These are phyloP conservation scores for Brachionus plicatilis DNA, from an alignment of 1,140 invertebrate genomes.

Conservation along the genomic window DNA sequence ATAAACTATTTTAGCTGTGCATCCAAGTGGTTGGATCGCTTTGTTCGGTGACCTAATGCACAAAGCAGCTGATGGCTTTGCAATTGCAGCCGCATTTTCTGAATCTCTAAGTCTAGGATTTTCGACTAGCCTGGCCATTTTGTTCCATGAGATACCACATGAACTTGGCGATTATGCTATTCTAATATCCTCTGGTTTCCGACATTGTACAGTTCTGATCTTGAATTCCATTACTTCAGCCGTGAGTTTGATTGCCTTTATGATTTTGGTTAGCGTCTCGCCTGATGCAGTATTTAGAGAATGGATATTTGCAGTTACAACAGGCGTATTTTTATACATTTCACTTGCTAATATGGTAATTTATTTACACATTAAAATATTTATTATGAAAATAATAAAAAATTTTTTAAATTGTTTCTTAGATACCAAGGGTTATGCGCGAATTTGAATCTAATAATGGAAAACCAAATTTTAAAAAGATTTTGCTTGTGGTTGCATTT, in stretches of 20 bases:
- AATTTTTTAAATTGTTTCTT: not conserved
- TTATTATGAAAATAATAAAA: not conserved
- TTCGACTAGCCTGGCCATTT: conserved; percentile 56
- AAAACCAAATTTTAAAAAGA: not conserved
- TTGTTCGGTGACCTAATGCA: conserved; percentile 57
- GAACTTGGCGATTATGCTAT: conserved; percentile 48
- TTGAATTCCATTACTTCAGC: conserved; percentile 31
- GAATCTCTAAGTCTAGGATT: conserved; percentile 48
- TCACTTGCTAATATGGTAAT: conserved; percentile 33
- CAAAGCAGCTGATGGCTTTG: conserved; percentile 58
- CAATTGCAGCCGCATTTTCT: conserved; percentile 58
- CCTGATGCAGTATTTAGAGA: not conserved
- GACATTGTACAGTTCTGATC: not conserved
- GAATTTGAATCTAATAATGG: not conserved
- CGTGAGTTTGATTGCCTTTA: not conserved
- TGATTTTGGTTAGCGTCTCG: not conserved
- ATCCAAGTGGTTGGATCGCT: conserved; percentile 53
- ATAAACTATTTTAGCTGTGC: conserved; percentile 31
- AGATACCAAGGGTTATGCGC: not conserved
- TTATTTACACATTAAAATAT: not conserved
- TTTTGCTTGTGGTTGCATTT: not conserved
- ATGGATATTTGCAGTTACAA: conserved; percentile 35
- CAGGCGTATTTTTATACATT: conserved; percentile 36
- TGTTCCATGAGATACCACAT: conserved; percentile 59
- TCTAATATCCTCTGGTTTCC: not conserved